Conservation (phyloP, 2,797 vertebrate genomes). For the Phrynocephalus vlangalii region DNA sequence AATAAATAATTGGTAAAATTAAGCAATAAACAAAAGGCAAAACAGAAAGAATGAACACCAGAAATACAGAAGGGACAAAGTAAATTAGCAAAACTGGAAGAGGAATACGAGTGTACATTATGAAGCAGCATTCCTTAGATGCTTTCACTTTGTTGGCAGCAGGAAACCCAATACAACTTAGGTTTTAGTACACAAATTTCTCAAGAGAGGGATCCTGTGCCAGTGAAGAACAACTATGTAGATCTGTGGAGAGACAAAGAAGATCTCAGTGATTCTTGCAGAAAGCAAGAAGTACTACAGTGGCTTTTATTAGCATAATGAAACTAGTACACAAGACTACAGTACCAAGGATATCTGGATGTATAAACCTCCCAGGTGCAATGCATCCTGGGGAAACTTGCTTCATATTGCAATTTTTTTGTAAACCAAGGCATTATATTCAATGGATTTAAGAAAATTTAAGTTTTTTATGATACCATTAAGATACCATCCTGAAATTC, state of each 20-base stretch:
- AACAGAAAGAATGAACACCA: neutral
- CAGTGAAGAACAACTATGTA: neutral
- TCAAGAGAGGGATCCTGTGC: neutral
- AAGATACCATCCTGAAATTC: too few species aligned
- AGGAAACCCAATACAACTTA: neutral
- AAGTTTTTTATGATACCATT: too few species aligned
- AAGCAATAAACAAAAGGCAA: neutral
- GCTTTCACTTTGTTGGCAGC: neutral
- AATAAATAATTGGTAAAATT: neutral
- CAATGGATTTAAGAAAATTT: too few species aligned
- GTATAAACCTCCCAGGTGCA: neutral
- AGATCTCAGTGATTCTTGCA: constrained; percentile 43
- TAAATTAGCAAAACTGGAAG: neutral
- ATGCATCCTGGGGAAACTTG: too few species aligned
- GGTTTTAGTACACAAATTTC: neutral
- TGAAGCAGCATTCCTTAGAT: neutral
- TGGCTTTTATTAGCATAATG: constrained; percentile 38
- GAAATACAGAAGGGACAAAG: neutral
- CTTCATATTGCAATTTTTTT: too few species aligned
- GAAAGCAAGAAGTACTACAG: neutral
- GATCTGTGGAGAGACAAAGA: too few species aligned
- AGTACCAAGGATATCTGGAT: neutral
- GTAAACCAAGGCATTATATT: too few species aligned
- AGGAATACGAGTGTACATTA: neutral
- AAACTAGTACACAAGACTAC: neutral